phyloP scores from a whole-genome alignment of 2,888 invertebrate species.

The Heterodera filipjevi region DNA sequence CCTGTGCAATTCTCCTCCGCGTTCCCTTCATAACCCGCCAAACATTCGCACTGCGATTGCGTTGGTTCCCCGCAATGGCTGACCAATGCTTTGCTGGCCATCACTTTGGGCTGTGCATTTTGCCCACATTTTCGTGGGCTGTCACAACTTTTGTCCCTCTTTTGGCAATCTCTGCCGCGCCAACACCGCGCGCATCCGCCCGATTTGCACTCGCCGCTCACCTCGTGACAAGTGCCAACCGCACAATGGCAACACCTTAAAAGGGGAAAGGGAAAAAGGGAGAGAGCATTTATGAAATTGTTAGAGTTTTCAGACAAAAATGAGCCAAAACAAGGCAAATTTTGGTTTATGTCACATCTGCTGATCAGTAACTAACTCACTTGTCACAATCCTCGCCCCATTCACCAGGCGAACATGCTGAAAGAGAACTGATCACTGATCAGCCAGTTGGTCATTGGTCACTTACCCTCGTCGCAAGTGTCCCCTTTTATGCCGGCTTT shows the following conservation, averaged over 20 bases:
- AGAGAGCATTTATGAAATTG: neutral
- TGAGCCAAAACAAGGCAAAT: no score
- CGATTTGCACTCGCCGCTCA: constrained; percentile 56
- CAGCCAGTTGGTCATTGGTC: neutral
- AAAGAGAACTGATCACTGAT: constrained; percentile 24
- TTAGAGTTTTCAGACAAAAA: no score
- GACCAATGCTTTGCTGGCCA: constrained; percentile 51
- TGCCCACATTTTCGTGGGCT: constrained; percentile 50
- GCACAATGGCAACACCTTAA: constrained; percentile 61
- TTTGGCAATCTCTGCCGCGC: constrained; percentile 56
- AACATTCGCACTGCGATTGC: constrained; percentile 57
- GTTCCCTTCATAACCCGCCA: constrained; percentile 62
- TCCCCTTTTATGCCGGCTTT: constrained; percentile 65
- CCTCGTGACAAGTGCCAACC: constrained; percentile 55
- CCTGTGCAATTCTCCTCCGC: constrained; percentile 56
- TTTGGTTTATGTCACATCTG: no score
- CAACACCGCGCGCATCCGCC: constrained; percentile 59
- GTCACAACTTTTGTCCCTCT: constrained; percentile 41
- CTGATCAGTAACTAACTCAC: neutral
- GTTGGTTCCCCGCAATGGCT: constrained; percentile 63
- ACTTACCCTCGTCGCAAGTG: constrained; percentile 62
- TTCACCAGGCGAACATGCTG: constrained; percentile 60
- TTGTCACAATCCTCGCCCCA: constrained; percentile 64
- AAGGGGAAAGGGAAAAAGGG: neutral
- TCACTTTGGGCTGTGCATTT: constrained; percentile 55